These are phyloP conservation scores for Battus philenor DNA, from an alignment of 1,140 invertebrate genomes.

Conservation along the genomic window DNA sequence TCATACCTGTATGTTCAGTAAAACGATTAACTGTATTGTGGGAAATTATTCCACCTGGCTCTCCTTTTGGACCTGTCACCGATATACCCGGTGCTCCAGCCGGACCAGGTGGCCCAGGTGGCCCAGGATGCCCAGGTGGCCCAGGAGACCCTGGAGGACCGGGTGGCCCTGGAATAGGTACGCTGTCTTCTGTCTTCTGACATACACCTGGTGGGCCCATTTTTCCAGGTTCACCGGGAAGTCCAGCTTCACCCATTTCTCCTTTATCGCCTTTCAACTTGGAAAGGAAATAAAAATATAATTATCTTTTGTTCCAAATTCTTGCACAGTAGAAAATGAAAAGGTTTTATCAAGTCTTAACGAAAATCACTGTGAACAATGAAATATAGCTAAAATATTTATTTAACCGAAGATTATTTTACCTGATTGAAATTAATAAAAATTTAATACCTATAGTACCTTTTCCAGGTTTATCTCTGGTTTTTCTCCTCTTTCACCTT, in stretches of 20 bases:
- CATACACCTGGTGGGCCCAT: constrained; percentile 33
- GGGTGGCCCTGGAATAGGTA: constrained; percentile 15
- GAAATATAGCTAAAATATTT: too few relatives aligned
- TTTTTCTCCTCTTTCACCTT: constrained; percentile 38
- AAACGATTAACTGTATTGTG: constrained; percentile 21
- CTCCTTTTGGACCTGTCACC: constrained; percentile 45
- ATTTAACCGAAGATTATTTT: neutral
- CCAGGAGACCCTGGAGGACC: constrained; percentile 33
- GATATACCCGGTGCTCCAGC: constrained; percentile 41
- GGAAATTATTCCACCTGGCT: constrained; percentile 33
- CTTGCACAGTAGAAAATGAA: too few relatives aligned
- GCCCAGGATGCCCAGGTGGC: constrained; percentile 31
- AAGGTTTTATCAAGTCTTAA: too few relatives aligned
- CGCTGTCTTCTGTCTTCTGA: neutral
- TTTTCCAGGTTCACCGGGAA: constrained; percentile 29
- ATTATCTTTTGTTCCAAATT: too few relatives aligned
- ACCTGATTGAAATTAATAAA: constrained; percentile 9
- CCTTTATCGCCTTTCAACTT: constrained; percentile 53
- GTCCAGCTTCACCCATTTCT: constrained; percentile 34
- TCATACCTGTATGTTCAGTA: constrained; percentile 23
- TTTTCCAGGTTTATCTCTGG: constrained; percentile 29
- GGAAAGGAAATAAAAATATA: too few relatives aligned
- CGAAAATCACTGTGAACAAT: too few relatives aligned
- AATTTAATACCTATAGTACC: constrained; percentile 19
- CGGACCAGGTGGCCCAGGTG: constrained; percentile 24